Base-by-base conservation (phyloP, 1,140 invertebrate genomes). In the Ctenoplectra terminalis region DNA sequence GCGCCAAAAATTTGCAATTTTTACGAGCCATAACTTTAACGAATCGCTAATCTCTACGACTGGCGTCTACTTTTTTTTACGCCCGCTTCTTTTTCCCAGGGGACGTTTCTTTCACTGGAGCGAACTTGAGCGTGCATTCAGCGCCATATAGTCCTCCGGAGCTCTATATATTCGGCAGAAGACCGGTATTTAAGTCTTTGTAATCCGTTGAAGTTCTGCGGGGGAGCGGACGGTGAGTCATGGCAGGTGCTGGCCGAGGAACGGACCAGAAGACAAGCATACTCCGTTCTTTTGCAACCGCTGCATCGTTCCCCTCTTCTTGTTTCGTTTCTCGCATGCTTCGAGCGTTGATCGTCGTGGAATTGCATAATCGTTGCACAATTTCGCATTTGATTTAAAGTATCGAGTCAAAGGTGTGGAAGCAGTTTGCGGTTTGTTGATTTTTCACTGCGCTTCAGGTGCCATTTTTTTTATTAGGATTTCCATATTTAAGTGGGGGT, bases 181-280 rank as follows among this genome's bases (percentile, higher is more conserved):
- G 89, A 89, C 86, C 86, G 88, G 88, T 90, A 91, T 91, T 92
- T 91, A 91, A 90, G 90, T 90, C 91, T 92, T 91, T 91, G 90
- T 91, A 91, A 91, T 91, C 91, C 87, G 87, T 87, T 72, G 40
- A 90, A 90, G 87, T 92, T 91, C 91, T 90, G 90, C 91, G 90
- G 91, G 91, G 91, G 90, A 91, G 90, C 90, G 80, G 73, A 88
- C 89, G 90, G 90, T 91, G 91, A 91, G 90, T 92, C 91, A 92
- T 87, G 91, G 91, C 91, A 92, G 91, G 90, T 92, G 90, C 90
- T 87, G 82, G 34, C 37, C 75, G 84, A 84, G 81, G 81, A 89
- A 85, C 84, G 56, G 74, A 76, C 66, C 77, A 66, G 76, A 84
- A 79, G 87, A 86, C 72, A 72, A 87, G 74, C 67, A 48, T 34